Evolutionary conservation across 2,113 vertebrate species (phyloP), one percentile per base, ranked within the genome.

Genomic region (Steatornis caripensis): DNA sequence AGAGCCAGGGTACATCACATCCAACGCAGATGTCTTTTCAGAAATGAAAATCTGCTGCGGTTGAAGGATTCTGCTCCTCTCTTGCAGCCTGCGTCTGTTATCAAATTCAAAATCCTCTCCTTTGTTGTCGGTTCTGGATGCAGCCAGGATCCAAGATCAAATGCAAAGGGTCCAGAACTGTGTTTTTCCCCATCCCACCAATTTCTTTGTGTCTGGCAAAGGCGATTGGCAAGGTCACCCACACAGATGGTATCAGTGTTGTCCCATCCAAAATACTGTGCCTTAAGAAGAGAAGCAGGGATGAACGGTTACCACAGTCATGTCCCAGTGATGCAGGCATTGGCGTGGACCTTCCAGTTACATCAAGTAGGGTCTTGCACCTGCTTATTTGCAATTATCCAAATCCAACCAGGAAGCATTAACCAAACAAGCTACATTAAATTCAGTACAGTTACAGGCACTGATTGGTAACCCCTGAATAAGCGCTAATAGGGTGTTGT

Each of bases 301-400:
- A 15, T 26, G 37, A 39, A 39, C 0, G 15, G 30, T 12, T 43
- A 27, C 15, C 27, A 19, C 61, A 41, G n/a, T 8, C 71, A 6
- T 1, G 1, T 29, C 23, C 61, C 23, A 8, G 41, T 37, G 61
- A 27, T 0, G 0, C 17, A 34, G 36, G 51, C 20, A 12, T 23
- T n/a, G 24, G 27, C 24, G 66, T 21, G 21, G 69, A 37, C 23
- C 14, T 87, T 66, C 74, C 45, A 26, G 32, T 41, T 53, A 34
- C 2, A 13, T 48, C 41, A 70, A 20, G 0, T 32, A 36, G 6
- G 4, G 55, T 66, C 37, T 58, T 11, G 43, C 60, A 75, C 12
- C 46, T 53, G 14, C 15, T 61, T 8, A 15, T 55, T 61, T 57
- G 22, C 17, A 41, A 21, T 39, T 22, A 32, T 32, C 70, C 61